A percentile compares a stretch with the other conserved stretches of the same genome.
Conservation (phyloP, 2,797 vertebrate species). For the Sebastes nivosus region DNA sequence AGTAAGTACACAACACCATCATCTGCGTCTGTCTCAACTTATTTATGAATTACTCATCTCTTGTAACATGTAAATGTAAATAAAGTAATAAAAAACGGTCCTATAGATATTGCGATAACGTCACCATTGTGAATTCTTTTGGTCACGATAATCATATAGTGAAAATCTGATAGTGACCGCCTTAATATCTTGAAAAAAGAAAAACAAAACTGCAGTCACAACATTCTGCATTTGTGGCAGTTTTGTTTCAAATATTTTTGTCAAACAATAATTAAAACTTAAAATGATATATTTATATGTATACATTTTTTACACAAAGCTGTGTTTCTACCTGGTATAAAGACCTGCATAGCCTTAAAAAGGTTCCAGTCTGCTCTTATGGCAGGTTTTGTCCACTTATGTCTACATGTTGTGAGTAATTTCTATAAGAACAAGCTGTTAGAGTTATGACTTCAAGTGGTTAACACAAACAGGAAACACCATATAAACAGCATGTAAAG, state of each 20-base stretch:
- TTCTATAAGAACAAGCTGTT: background rate
- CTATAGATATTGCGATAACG: background rate
- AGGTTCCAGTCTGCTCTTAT: background rate
- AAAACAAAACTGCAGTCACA: background rate
- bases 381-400: background rate
- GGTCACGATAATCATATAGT: background rate
- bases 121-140: background rate
- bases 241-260: background rate
- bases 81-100: too few species aligned
- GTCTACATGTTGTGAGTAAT: background rate
- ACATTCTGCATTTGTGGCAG: background rate
- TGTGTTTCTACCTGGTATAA: background rate
- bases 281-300: background rate
- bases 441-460: background rate
- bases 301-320: background rate
- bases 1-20: slow-evolving; percentile 80
- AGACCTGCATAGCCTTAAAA: background rate
- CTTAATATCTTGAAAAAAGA: background rate
- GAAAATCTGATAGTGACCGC: background rate
- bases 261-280: background rate
- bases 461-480: background rate
- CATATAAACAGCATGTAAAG: background rate
- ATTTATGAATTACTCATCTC: background rate
- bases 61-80: background rate
- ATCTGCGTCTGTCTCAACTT: background rate